phyloP scores from a whole-genome alignment of 2,888 invertebrate genomes.

The Megaustenia siamemsis region DNA sequence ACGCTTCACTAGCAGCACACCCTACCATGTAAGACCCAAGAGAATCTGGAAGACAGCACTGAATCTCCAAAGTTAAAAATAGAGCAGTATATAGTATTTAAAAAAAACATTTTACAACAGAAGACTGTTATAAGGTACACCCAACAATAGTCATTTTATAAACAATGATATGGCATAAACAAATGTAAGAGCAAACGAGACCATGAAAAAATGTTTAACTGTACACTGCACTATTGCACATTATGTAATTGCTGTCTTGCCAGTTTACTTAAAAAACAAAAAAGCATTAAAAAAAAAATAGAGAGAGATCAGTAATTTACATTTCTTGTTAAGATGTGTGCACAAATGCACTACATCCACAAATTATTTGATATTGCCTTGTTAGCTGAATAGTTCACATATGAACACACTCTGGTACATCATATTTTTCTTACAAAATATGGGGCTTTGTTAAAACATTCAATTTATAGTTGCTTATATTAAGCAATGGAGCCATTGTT shows the following conservation, averaged over 20 bases:
- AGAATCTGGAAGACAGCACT: constrained; percentile 20
- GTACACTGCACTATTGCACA: constrained; percentile 44
- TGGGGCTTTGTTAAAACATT: no score
- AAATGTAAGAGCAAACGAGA: constrained; percentile 16
- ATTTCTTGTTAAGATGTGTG: not conserved
- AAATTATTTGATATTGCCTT: no score
- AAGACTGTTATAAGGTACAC: constrained; percentile 5
- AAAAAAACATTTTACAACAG: not conserved
- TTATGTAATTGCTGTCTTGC: constrained; percentile 14
- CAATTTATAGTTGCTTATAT: no score
- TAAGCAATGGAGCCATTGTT: no score
- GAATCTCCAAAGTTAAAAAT: constrained; percentile 11
- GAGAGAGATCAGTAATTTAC: constrained; percentile 13
- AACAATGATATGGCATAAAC: constrained; percentile 42
- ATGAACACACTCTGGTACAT: no score
- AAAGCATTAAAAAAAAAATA: not conserved
- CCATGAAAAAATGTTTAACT: constrained; percentile 25
- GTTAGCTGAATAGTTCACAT: no score
- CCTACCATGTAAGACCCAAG: not conserved
- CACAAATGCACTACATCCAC: not conserved
- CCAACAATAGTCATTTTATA: constrained; percentile 3
- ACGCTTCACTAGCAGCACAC: not conserved
- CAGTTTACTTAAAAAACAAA: not conserved
- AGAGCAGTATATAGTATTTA: constrained; percentile 15
- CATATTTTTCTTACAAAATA: no score